These are phyloP conservation scores for Panthera leo DNA, from an alignment of 2,113 vertebrate genomes.

Conservation along the genomic window DNA sequence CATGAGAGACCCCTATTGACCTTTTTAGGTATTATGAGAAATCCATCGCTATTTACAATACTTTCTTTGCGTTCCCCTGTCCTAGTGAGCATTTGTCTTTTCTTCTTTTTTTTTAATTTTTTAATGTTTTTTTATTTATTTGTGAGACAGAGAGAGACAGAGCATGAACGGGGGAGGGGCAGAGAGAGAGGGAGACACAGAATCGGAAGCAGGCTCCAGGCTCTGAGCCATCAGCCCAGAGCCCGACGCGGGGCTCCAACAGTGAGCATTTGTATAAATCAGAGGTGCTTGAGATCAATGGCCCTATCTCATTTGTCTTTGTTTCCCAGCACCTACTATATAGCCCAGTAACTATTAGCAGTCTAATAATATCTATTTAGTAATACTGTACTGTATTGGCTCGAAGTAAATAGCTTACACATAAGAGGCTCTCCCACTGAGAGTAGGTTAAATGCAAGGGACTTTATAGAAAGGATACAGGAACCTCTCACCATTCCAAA, in stretches of 20 bases:
- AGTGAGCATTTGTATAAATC: not conserved
- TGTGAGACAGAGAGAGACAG: too few species aligned
- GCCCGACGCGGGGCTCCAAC: too few species aligned
- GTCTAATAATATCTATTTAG: not conserved
- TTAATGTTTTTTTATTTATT: too few species aligned
- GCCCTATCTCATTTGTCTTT: not conserved
- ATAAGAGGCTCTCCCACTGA: not conserved
- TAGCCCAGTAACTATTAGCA: not conserved
- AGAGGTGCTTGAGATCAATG: not conserved
- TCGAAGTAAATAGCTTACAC: not conserved
- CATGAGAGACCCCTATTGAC: constrained; percentile 59
- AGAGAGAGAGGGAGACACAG: too few species aligned
- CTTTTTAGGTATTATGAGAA: constrained; percentile 43
- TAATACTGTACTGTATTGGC: not conserved
- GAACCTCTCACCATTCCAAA: not conserved
- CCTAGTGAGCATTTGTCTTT: not conserved
- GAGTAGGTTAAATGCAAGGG: not conserved
- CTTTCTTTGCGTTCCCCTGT: not conserved
- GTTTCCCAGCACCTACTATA: not conserved
- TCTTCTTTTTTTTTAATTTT: too few species aligned
- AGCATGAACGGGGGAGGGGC: too few species aligned
- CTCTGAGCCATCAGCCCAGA: too few species aligned
- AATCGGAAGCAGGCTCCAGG: too few species aligned
- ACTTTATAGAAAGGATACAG: not conserved
- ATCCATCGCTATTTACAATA: not conserved